Evolutionary conservation across 2,888 invertebrate species (phyloP).

Genomic region (Andrena haemorrhoa): DNA sequence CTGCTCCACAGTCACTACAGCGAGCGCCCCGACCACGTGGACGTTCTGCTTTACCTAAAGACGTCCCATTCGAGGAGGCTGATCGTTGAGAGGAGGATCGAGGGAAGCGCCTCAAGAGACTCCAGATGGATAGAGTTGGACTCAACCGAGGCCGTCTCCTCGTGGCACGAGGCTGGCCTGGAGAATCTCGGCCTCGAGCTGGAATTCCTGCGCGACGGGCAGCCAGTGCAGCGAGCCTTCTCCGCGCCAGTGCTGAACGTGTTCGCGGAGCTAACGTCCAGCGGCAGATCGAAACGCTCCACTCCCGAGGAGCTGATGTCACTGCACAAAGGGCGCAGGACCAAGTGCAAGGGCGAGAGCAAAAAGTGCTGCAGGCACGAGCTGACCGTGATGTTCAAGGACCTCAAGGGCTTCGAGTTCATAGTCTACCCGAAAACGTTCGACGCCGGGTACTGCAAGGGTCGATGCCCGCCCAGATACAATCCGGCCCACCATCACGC

Average conservation of each 20-base stretch:
- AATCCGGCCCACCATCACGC: constrained; percentile 91
- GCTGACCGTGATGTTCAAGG: constrained; percentile 89
- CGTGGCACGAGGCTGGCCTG: constrained; percentile 85
- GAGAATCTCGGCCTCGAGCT: constrained; percentile 86
- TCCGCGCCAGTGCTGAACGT: constrained; percentile 81
- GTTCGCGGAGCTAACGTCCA: constrained; percentile 65
- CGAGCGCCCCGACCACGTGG: constrained; percentile 55
- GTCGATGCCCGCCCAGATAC: constrained; percentile 89
- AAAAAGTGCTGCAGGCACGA: constrained; percentile 89
- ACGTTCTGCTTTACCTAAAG: constrained; percentile 73
- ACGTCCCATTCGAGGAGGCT: constrained; percentile 76
- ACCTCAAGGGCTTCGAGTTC: constrained; percentile 88
- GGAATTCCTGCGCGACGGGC: constrained; percentile 82
- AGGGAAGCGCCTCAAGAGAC: constrained; percentile 77
- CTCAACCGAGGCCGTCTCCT: constrained; percentile 86
- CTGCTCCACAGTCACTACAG: constrained; percentile 75
- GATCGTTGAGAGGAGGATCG: constrained; percentile 81
- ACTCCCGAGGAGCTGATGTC: constrained; percentile 79
- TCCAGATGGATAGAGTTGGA: constrained; percentile 88
- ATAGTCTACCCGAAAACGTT: constrained; percentile 90
- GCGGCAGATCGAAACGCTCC: constrained; percentile 65
- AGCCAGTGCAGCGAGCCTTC: constrained; percentile 82
- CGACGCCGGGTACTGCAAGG: constrained; percentile 90
- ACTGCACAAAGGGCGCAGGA: constrained; percentile 84
- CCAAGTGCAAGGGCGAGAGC: constrained; percentile 86